phyloP scores from a whole-genome alignment of 2,113 vertebrate species.

The Phylloscopus trochiloides region DNA sequence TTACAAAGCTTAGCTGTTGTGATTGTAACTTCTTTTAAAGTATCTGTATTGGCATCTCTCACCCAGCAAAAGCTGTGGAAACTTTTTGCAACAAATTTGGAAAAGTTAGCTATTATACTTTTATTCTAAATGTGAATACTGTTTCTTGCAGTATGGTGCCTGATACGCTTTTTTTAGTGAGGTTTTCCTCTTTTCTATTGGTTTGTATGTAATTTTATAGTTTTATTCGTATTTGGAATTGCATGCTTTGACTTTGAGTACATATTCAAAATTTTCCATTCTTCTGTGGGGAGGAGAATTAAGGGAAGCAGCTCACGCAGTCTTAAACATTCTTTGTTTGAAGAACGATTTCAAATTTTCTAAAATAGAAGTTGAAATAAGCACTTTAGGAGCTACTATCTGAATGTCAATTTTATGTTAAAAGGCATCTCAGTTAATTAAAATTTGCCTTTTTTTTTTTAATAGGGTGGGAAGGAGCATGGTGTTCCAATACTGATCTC shows the following conservation, averaged over 20 bases:
- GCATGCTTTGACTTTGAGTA: background rate
- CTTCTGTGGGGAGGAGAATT: background rate
- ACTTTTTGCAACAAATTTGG: background rate
- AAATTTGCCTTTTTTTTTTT: background rate
- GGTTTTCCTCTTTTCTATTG: background rate
- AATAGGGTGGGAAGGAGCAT: constrained; percentile 95
- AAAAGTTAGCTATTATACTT: background rate
- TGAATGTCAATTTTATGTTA: background rate
- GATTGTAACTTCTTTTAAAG: background rate
- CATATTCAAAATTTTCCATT: background rate
- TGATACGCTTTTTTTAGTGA: background rate
- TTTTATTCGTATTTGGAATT: background rate
- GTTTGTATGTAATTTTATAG: background rate
- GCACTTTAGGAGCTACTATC: background rate
- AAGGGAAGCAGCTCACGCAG: background rate
- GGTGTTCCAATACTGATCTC: constrained; percentile 97
- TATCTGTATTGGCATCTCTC: background rate
- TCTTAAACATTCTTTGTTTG: background rate
- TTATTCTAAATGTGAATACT: background rate
- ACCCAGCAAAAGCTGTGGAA: background rate
- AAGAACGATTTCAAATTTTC: background rate
- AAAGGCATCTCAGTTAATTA: background rate
- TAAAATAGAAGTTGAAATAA: background rate
- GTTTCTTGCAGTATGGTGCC: background rate
- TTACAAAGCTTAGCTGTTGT: background rate